Base-by-base conservation (phyloP, 1,140 invertebrate genomes). In the Callitettix versicolor region DNA sequence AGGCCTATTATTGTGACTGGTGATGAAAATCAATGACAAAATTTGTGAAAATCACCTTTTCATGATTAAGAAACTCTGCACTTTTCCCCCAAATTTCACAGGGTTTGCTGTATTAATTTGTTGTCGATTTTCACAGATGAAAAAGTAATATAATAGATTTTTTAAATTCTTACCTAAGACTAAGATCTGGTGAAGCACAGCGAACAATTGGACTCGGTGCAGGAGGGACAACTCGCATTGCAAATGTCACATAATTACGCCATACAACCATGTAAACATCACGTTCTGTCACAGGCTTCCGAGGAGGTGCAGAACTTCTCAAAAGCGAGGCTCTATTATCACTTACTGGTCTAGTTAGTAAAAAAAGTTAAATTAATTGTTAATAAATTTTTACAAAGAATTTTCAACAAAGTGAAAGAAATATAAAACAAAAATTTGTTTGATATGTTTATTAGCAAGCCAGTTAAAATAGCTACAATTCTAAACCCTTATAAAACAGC, bases 231-330 rank as follows among this genome's bases (percentile, higher is more conserved):
- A 98, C 86, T 57, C 91, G 78, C 73, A 95, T 97, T 2, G 92
- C 91, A 73, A 95, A 88, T 11, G 91, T 89, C 48, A 95, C 80
- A 71, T 97, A 97, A 74, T 96, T 96, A 65, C 93, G 88, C 94
- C 94, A 98, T 0, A 96, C 77, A 67, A 88, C 82, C 73, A 97
- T 82, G 68, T 96, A 94, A 40, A 90, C 79, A 68, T 97, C 93
- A 62, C 91, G 73, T 71, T 95, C 91, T 60, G 88, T 93, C 36
- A 86, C 80, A 24, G 88, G 89, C 67, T 93, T 95, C 69, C 86
- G 78, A 52, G 90, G 74, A 60, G 81, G 71, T 54, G 87, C 75
- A 66, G 84, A 79, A 68, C 82, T 79, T 67, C 90, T 68, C 26
- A 99, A 73, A 7, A 98, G 75, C 0, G 94, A 98, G 1, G 94